Percentiles rank a stretch among this genome's conserved stretches.
Evolutionary conservation across 2,797 vertebrate species (phyloP).

Genomic region (Lepidocolaptes lacrymiger): DNA sequence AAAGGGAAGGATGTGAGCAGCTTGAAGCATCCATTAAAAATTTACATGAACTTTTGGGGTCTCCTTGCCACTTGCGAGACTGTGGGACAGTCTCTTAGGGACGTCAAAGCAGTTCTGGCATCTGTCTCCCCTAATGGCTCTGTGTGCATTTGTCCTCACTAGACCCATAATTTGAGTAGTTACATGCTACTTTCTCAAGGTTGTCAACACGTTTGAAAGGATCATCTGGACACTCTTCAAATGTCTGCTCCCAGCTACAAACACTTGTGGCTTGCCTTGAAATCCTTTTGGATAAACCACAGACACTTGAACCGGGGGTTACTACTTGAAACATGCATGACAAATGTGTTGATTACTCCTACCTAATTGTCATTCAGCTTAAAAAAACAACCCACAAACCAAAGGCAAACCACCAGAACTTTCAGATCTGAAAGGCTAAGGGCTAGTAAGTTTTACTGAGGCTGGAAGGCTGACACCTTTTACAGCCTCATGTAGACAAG

Average conservation of each 20-base stretch:
- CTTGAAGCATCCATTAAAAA: not conserved
- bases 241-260: not conserved
- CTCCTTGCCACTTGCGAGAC: not conserved
- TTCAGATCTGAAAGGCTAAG: not conserved
- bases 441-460: not conserved
- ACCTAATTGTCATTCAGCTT: not conserved
- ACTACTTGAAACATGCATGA: not conserved
- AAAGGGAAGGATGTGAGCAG: not conserved
- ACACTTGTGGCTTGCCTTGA: constrained; percentile 15
- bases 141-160: not conserved
- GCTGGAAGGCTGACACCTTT: not conserved
- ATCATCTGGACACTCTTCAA: constrained; percentile 1
- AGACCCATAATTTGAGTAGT: not conserved
- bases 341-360: not conserved
- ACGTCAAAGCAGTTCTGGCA: accelerated
- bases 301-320: not conserved
- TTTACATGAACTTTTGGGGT: not conserved
- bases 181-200: not conserved
- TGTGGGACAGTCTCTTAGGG: not conserved
- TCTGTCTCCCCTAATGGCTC: not conserved
- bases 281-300: constrained; percentile 11
- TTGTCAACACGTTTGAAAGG: not conserved
- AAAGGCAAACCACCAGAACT: not conserved
- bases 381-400: not conserved
- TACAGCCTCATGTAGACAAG: not conserved